phyloP scores from a whole-genome alignment of 2,797 vertebrate genomes.

The Onychomys leucogaster region DNA sequence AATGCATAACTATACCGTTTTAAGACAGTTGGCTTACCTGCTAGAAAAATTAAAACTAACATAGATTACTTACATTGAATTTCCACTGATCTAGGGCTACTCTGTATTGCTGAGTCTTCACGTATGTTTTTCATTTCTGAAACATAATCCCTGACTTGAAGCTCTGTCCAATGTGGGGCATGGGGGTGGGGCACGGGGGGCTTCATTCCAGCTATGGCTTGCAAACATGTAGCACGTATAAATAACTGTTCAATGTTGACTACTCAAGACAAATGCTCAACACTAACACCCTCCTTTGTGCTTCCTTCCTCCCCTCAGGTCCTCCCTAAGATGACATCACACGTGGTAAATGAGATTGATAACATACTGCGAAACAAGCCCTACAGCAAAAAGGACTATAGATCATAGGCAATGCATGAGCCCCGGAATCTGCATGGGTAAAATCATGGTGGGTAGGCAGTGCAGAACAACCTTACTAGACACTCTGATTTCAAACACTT shows the following conservation, averaged over 20 bases:
- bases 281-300: not conserved
- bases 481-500: constrained; percentile 84
- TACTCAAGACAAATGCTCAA: not conserved
- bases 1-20: constrained; percentile 23
- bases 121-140: not conserved
- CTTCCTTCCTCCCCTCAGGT: constrained; percentile 91
- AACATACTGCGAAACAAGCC: constrained; percentile 98
- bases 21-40: not conserved
- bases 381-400: constrained; percentile 98
- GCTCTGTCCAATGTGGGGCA: not conserved
- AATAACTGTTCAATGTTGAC: not conserved
- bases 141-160: not conserved
- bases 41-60: constrained; percentile 16
- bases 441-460: constrained; percentile 78
- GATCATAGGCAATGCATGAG: constrained; percentile 91
- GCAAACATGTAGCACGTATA: not conserved
- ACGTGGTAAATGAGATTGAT: constrained; percentile 96
- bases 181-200: not conserved
- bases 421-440: constrained; percentile 89
- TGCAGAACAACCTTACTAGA: constrained; percentile 83
- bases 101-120: not conserved
- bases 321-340: constrained; percentile 99
- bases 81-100: not conserved
- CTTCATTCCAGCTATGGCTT: not conserved
- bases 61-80: not conserved